Conservation (phyloP, 2,113 vertebrate genomes). For the Pelodiscus sinensis region DNA sequence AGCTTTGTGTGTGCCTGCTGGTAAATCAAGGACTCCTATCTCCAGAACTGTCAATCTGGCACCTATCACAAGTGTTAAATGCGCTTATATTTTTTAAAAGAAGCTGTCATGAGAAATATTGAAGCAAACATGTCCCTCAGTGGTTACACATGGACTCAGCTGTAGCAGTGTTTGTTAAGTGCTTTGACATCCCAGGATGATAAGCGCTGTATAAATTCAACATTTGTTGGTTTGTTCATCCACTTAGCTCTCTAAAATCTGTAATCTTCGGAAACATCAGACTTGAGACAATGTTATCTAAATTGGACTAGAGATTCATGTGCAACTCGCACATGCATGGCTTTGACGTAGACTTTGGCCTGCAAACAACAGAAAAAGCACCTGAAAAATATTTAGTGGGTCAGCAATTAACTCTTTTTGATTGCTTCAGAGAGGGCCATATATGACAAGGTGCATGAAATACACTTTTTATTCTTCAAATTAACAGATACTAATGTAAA, state of each 20-base stretch:
- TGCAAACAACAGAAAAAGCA: constrained; percentile 9
- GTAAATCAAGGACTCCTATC: constrained; percentile 65
- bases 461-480: neutral
- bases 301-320: neutral
- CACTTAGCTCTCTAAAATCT: constrained; percentile 51
- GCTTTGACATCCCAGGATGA: constrained; percentile 72
- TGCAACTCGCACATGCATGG: neutral
- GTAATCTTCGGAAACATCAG: constrained; percentile 39
- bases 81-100: constrained; percentile 67
- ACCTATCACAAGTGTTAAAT: constrained; percentile 74
- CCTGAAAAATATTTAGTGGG: neutral
- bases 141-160: constrained; percentile 74
- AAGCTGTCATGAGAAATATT: constrained; percentile 77
- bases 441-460: neutral
- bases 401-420: neutral
- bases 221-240: constrained; percentile 69
- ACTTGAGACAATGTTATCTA: constrained; percentile 24
- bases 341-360: neutral
- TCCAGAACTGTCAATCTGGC: constrained; percentile 71
- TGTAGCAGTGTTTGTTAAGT: constrained; percentile 75
- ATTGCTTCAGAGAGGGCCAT: neutral
- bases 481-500: neutral
- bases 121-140: constrained; percentile 76
- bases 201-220: constrained; percentile 74
- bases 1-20: constrained; percentile 59